Percentiles rank a stretch among this genome's conserved stretches.
Conservation (phyloP, 2,113 vertebrate genomes). For the Psammodynastes pulverulentus region DNA sequence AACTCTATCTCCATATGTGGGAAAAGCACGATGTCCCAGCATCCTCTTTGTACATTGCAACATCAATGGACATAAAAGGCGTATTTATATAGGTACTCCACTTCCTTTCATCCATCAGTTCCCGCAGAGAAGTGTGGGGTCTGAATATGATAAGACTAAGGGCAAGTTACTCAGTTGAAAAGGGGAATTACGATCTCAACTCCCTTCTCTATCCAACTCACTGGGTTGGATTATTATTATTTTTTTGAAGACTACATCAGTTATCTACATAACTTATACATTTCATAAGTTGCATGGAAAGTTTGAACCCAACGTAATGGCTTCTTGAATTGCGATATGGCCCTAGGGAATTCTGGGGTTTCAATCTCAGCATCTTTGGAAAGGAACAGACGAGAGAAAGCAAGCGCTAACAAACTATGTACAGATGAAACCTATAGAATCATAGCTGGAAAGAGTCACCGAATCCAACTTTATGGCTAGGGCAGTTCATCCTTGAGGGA, state of each 20-base stretch:
- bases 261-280: neutral
- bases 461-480: neutral
- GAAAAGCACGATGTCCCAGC: conserved; percentile 6
- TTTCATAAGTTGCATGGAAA: neutral
- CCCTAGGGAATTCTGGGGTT: neutral
- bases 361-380: neutral
- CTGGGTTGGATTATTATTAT: neutral
- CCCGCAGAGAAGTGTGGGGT: neutral
- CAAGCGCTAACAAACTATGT: neutral
- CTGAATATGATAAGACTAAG: neutral
- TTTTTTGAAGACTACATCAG: neutral
- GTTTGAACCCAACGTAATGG: neutral
- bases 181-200: neutral
- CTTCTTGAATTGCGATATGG: neutral
- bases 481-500: neutral
- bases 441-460: neutral
- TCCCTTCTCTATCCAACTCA: neutral
- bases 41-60: conserved; percentile 29
- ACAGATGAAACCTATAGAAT: neutral
- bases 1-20: conserved; percentile 35
- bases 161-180: neutral
- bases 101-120: neutral
- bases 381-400: neutral
- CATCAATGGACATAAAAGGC: neutral
- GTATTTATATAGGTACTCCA: neutral